Percentiles rank a stretch among this genome's conserved stretches.
Conservation (phyloP, 2,888 invertebrate species). For the Frankliniella intonsa region DNA sequence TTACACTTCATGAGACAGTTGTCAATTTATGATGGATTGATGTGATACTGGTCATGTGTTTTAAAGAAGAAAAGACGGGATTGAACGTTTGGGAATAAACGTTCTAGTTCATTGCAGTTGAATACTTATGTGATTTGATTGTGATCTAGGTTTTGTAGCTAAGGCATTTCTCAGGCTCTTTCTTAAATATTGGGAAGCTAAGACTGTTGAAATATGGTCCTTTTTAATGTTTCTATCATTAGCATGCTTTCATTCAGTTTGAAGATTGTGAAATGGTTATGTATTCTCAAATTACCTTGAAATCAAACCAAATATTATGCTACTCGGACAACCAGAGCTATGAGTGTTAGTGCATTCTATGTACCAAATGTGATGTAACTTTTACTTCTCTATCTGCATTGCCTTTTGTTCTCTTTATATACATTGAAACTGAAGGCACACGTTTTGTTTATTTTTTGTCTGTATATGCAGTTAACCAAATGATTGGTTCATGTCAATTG, state of each 20-base stretch:
- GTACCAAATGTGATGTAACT: background rate
- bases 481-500: too few relatives aligned
- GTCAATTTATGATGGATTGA: too few relatives aligned
- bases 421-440: too few relatives aligned
- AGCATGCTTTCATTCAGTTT: background rate
- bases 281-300: background rate
- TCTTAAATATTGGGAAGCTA: background rate
- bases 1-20: too few relatives aligned
- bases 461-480: too few relatives aligned
- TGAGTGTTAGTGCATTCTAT: background rate
- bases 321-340: background rate
- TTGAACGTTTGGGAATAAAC: background rate
- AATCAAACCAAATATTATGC: background rate
- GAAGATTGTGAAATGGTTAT: background rate
- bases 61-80: background rate
- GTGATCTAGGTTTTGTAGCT: constrained; percentile 9
- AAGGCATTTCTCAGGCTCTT: background rate
- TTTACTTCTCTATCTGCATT: background rate
- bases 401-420: too few relatives aligned
- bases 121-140: background rate
- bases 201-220: constrained; percentile 1
- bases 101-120: background rate
- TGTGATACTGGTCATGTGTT: too few relatives aligned
- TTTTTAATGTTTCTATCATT: background rate
- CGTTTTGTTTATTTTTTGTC: too few relatives aligned